A percentile compares a stretch with the other conserved stretches of the same genome.
These are phyloP conservation scores for Beaufortia kweichowensis DNA, from an alignment of 2,113 vertebrate genomes.

Conservation along the genomic window DNA sequence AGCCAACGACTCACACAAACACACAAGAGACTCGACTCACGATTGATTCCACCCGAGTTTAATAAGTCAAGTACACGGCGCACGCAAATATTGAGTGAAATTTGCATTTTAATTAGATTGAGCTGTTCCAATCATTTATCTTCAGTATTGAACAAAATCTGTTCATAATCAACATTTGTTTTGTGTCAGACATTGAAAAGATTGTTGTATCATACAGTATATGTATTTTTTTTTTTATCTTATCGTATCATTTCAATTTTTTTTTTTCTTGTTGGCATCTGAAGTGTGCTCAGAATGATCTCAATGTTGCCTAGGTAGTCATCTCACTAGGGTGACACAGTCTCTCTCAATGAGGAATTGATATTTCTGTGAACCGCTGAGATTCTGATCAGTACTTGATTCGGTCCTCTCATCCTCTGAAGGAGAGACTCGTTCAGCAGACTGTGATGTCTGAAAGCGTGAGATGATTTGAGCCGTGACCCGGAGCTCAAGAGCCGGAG, in stretches of 20 bases:
- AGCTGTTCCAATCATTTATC: neutral
- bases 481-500: neutral
- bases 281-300: neutral
- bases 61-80: neutral
- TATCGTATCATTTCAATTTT: too few species aligned
- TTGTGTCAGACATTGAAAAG: neutral
- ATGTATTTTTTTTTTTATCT: too few species aligned
- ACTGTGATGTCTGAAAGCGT: neutral
- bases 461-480: neutral
- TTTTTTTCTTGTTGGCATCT: too few species aligned
- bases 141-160: neutral
- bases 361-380: neutral
- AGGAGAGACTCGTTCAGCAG: neutral
- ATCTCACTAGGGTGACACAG: neutral
- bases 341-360: neutral
- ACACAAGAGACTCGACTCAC: neutral
- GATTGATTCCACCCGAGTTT: neutral
- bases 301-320: neutral
- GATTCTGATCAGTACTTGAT: neutral
- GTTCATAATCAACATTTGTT: neutral
- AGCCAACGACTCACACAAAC: neutral
- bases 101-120: neutral
- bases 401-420: constrained; percentile 12
- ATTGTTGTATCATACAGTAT: neutral
- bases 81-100: constrained; percentile 2